A percentile compares a stretch with the other conserved stretches of the same genome.
These are phyloP conservation scores for Diarsia dahlii DNA, from an alignment of 2,888 invertebrate genomes.

Conservation along the genomic window DNA sequence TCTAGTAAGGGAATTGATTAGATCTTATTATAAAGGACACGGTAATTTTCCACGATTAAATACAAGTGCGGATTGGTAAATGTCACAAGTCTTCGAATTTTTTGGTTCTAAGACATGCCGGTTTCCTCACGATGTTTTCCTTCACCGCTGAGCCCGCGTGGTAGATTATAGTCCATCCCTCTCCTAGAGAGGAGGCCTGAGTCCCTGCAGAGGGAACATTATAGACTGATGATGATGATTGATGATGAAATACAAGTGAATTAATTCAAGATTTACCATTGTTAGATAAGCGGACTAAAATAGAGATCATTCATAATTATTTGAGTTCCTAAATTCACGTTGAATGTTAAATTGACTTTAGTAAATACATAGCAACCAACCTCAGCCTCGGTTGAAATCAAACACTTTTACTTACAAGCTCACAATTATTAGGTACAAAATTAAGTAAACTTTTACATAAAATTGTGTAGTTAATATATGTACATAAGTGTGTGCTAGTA, in stretches of 20 bases:
- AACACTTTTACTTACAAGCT: slow-evolving; percentile 1
- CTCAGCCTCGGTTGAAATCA: not conserved
- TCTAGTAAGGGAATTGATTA: not conserved
- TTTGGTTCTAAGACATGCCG: no score
- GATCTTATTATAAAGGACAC: not conserved
- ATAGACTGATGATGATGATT: no score
- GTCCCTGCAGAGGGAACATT: no score
- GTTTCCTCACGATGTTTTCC: no score
- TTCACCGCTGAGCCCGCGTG: no score
- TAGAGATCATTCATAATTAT: not conserved
- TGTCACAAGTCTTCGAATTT: no score
- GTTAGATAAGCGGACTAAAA: not conserved
- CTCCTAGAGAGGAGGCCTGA: no score
- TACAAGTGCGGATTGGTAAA: no score
- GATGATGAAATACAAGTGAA: not conserved
- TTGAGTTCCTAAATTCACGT: not conserved
- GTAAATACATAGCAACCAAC: not conserved
- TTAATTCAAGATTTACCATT: not conserved
- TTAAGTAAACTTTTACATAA: not conserved
- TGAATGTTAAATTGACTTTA: not conserved
- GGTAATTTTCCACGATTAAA: not conserved
- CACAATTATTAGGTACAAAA: not conserved
- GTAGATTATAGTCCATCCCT: no score
- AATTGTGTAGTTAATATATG: not conserved
- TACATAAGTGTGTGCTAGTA: not conserved